Percentiles rank a stretch among this genome's conserved stretches.
Evolutionary conservation across 2,113 vertebrate species (phyloP).

Genomic region (Lathamus discolor): DNA sequence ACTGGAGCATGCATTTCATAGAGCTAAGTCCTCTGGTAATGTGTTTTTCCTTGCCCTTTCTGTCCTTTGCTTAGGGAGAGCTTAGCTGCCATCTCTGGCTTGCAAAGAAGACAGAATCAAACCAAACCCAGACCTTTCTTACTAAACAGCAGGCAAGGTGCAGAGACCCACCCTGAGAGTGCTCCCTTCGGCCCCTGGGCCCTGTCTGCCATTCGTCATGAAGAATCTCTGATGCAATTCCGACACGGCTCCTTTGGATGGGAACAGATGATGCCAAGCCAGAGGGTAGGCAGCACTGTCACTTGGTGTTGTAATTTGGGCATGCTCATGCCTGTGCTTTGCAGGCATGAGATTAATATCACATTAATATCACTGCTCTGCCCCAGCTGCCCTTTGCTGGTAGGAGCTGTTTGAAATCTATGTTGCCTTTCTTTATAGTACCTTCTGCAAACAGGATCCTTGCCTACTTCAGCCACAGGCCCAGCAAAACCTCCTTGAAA

Average conservation of each 20-base stretch:
- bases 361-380: background rate
- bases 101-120: background rate
- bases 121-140: background rate
- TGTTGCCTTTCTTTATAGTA: background rate
- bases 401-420: background rate
- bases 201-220: background rate
- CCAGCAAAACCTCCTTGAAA: background rate
- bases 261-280: background rate
- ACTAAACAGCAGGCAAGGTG: background rate
- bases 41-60: background rate
- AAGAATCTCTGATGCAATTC: background rate
- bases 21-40: accelerated
- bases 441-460: background rate
- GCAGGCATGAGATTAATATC: background rate
- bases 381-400: background rate
- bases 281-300: background rate
- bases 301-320: background rate
- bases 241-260: background rate
- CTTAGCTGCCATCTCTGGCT: background rate
- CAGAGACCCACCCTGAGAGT: background rate
- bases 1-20: background rate
- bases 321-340: background rate
- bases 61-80: background rate
- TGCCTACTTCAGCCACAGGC: background rate
- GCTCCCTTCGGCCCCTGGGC: background rate